Base-by-base conservation (phyloP, 2,797 vertebrate genomes). In the Enteromius trimaculatus region DNA sequence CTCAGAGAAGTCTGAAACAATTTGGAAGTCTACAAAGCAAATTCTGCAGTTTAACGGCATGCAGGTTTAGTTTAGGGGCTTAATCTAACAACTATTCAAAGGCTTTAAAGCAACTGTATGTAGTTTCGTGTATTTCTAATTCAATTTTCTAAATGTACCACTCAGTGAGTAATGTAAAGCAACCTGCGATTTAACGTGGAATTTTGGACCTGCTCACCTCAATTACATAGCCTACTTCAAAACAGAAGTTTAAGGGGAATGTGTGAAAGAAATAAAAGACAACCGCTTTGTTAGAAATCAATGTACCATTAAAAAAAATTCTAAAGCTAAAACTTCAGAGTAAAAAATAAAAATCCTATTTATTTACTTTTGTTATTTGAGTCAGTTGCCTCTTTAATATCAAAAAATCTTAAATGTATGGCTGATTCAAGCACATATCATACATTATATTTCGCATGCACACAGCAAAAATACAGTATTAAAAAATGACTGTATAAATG, bases 341-440 rank as follows among this genome's bases (percentile, higher is more conserved):
- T 17, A 14, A 62, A 29, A 62, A 8, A 8, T 5, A 10, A 1
- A 23, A 23, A 3, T 55, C 8, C 34, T 55, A 3, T 69, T 66
- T 80, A 82, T 79, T 65, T 90, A 60, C 79, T 93, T 92, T 91
- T 91, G 91, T 90, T 78, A 84, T 87, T 87, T 83, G 86, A 86
- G 83, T 90, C 86, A 91, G 90, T 89, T 91, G 90, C 90, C 85
- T 39, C 84, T 77, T 86, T n/a, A 11, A 26, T 66, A 62, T 58
- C 39, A 16, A 71, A 55, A 37, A 77, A 42, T 23, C 3, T 34
- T 14, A 77, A 42, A 65, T n/a, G 31, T 58, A 62, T 14, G 23
- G 5, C 79, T 70, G 44, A 86, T 19, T 58, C 2, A 71, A 71
- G 60, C 69, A 87, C 47, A 72, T 81, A 62, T 66, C n/a, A 26